phyloP scores from a whole-genome alignment of 2,797 vertebrate species.

The Botia almorhae region DNA sequence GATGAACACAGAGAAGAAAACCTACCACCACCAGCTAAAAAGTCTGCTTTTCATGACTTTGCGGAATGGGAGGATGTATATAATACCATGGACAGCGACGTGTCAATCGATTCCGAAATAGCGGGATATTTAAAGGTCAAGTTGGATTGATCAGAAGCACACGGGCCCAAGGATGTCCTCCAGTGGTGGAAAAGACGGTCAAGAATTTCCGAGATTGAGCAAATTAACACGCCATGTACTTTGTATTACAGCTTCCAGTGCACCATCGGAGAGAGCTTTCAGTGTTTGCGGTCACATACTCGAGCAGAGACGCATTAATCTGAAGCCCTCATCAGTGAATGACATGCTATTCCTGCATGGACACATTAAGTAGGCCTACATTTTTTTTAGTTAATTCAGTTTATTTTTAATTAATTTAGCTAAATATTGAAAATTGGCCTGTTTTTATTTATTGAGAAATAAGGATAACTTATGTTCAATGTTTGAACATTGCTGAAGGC shows the following conservation, averaged over 20 bases:
- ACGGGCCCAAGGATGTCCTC: background rate
- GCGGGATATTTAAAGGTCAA: constrained; percentile 21
- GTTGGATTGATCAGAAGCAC: constrained; percentile 5
- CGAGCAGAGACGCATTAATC: background rate
- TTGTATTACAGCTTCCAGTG: background rate
- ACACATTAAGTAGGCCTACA: constrained; percentile 10
- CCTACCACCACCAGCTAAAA: background rate
- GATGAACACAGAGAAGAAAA: background rate
- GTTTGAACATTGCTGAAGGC: too few species aligned
- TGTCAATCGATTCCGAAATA: background rate
- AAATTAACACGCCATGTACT: constrained; percentile 6
- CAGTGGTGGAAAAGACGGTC: background rate
- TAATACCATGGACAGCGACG: constrained; percentile 16
- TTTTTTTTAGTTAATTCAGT: constrained; percentile 3
- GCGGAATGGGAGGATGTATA: background rate
- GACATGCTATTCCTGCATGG: constrained; percentile 19
- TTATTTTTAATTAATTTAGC: background rate
- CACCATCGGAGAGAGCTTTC: constrained; percentile 8
- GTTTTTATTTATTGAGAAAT: too few species aligned
- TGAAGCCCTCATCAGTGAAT: constrained; percentile 13
- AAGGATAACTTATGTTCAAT: too few species aligned
- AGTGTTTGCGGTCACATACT: constrained; percentile 16
- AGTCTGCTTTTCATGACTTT: background rate
- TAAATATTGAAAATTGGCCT: too few species aligned
- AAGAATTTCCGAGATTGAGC: constrained; percentile 6